A percentile compares a stretch with the other conserved stretches of the same genome.
These are phyloP conservation scores for Scaptodrosophila lebanonensis DNA, from an alignment of 1,140 invertebrate species.

Conservation along the genomic window DNA sequence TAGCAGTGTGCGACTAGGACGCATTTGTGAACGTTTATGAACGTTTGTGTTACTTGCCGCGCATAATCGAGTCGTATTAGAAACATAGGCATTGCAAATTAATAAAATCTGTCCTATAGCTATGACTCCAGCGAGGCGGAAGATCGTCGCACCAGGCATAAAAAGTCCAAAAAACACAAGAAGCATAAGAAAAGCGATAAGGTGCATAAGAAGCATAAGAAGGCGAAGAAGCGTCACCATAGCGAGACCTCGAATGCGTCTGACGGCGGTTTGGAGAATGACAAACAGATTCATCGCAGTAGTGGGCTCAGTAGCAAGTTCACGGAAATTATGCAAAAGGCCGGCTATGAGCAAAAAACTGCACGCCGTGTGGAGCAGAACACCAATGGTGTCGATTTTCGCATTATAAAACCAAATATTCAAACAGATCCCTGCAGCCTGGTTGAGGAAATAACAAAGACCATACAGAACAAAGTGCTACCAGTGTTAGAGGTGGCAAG, in stretches of 20 bases:
- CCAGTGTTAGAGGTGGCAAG: constrained; percentile 81
- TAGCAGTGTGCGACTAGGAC: constrained; percentile 3
- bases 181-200: constrained; percentile 78
- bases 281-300: constrained; percentile 42
- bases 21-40: constrained; percentile 28
- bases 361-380: constrained; percentile 51
- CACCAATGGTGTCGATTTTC: constrained; percentile 69
- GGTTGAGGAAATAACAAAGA: constrained; percentile 70
- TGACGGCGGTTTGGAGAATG: constrained; percentile 16
- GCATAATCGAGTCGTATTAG: too few relatives aligned
- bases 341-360: constrained; percentile 41
- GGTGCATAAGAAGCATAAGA: constrained; percentile 68
- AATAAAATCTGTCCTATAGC: constrained; percentile 35
- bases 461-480: constrained; percentile 68
- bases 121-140: constrained; percentile 56
- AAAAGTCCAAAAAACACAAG: constrained; percentile 78
- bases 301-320: constrained; percentile 59
- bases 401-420: constrained; percentile 42
- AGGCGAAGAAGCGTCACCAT: constrained; percentile 52
- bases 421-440: constrained; percentile 68
- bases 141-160: constrained; percentile 61
- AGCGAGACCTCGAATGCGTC: constrained; percentile 54
- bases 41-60: constrained; percentile 5
- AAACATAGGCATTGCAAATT: too few relatives aligned
- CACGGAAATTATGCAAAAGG: constrained; percentile 68